These are phyloP conservation scores for Pelodiscus sinensis DNA, from an alignment of 2,113 vertebrate genomes.

Conservation along the genomic window DNA sequence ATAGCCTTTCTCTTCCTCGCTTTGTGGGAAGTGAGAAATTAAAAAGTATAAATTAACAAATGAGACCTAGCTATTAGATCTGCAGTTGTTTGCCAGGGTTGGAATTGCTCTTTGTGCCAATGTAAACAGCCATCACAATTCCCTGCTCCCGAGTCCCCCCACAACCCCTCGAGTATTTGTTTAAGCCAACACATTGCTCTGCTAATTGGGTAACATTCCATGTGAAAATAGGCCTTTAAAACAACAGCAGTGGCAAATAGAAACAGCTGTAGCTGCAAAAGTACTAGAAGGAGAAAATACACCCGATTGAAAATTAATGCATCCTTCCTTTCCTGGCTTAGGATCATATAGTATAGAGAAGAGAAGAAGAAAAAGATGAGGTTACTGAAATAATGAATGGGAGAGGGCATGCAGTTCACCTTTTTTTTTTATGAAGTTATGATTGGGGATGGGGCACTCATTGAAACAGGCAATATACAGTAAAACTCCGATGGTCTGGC, in stretches of 20 bases:
- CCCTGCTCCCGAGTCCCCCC: constrained; percentile 10
- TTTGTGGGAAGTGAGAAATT: constrained; percentile 22
- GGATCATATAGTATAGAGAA: not conserved
- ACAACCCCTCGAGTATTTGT: constrained; percentile 66
- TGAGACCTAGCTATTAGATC: constrained; percentile 34
- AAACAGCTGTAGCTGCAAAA: constrained; percentile 73
- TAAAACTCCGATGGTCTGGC: too few relatives aligned
- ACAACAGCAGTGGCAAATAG: constrained; percentile 73
- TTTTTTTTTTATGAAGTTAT: fast-evolving
- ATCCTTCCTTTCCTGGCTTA: fast-evolving
- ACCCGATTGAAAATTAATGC: not conserved
- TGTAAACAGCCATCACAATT: constrained; percentile 33
- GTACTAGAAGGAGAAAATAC: not conserved
- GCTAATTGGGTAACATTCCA: constrained; percentile 82
- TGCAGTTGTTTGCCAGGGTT: constrained; percentile 42
- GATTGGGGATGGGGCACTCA: not conserved
- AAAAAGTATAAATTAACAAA: constrained; percentile 32
- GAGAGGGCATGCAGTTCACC: fast-evolving
- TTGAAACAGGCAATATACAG: not conserved
- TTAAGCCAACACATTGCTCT: constrained; percentile 83
- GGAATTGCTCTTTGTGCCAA: constrained; percentile 68
- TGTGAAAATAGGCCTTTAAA: constrained; percentile 83
- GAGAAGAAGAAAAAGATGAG: too few relatives aligned
- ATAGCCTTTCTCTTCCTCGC: not conserved
- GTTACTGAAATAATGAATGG: fast-evolving